These are phyloP conservation scores for Mesaphorura yosii DNA, from an alignment of 1,140 invertebrate species.

Conservation along the genomic window DNA sequence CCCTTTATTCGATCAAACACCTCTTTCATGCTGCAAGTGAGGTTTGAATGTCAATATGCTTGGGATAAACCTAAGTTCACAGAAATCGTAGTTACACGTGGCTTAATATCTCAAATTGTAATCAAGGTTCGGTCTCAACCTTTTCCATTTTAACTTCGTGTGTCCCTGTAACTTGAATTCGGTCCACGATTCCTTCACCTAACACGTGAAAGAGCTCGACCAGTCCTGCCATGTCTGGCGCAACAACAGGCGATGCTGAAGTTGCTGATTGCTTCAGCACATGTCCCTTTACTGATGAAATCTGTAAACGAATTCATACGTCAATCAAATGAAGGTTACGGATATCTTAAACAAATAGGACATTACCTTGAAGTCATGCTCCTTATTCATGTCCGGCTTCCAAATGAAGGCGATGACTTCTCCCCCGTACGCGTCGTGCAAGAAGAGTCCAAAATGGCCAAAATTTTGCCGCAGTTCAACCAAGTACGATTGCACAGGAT, in stretches of 20 bases:
- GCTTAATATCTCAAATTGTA: too few species aligned
- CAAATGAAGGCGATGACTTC: conserved; percentile 66
- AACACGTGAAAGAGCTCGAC: conserved; percentile 5
- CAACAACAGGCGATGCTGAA: too few species aligned
- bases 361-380: conserved; percentile 9
- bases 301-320: not conserved
- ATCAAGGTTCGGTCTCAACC: too few species aligned
- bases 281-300: not conserved
- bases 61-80: too few species aligned
- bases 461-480: conserved; percentile 59
- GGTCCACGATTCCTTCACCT: conserved; percentile 9
- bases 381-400: conserved; percentile 46
- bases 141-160: too few species aligned
- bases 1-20: too few species aligned
- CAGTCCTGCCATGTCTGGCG: not conserved
- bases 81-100: too few species aligned
- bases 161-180: too few species aligned
- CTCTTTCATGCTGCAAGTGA: too few species aligned
- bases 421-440: conserved; percentile 75
- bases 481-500: conserved; percentile 61
- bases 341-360: not conserved
- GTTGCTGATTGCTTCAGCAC: not conserved
- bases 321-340: not conserved
- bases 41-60: too few species aligned
- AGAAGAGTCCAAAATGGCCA: conserved; percentile 68